phyloP scores from a whole-genome alignment of 1,140 invertebrate genomes.

The Monomorium pharaonis region DNA sequence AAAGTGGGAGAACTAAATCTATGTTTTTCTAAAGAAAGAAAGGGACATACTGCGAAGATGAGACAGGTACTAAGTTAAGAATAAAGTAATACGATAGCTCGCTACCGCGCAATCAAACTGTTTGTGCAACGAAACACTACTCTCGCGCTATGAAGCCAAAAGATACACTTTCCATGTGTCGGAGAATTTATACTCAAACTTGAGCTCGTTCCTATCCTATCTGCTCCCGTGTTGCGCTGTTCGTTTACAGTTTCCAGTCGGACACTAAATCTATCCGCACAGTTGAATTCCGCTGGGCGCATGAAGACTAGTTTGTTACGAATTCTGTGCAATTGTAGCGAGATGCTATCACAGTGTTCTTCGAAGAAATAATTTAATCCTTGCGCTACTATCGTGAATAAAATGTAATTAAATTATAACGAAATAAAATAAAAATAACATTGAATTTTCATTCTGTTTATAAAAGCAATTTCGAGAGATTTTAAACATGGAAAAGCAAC shows the following conservation, averaged over 20 bases:
- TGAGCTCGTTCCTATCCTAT: conserved; percentile 36
- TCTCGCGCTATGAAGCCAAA: conserved; percentile 31
- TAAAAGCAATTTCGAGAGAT: not conserved
- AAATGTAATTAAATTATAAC: not conserved
- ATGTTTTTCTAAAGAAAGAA: not conserved
- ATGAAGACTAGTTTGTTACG: conserved; percentile 8
- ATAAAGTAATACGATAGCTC: conserved; percentile 42
- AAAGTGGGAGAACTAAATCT: not conserved
- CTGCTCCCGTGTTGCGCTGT: conserved; percentile 12
- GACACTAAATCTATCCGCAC: conserved; percentile 67
- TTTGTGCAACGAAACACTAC: conserved; percentile 56
- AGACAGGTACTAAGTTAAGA: not conserved
- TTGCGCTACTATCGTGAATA: not conserved
- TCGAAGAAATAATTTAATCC: not conserved
- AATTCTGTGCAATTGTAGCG: not conserved
- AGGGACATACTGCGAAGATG: not conserved
- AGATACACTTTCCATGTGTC: conserved; percentile 53
- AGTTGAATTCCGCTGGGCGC: conserved; percentile 16
- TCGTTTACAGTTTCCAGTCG: conserved; percentile 55
- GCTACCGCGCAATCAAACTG: conserved; percentile 60
- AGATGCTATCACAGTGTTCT: not conserved
- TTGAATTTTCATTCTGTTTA: not conserved
- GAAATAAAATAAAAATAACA: not conserved
- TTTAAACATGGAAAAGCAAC: not conserved
- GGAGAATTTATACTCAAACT: conserved; percentile 74